phyloP scores from a whole-genome alignment of 2,113 vertebrate species.

The Phoxinus phoxinus region DNA sequence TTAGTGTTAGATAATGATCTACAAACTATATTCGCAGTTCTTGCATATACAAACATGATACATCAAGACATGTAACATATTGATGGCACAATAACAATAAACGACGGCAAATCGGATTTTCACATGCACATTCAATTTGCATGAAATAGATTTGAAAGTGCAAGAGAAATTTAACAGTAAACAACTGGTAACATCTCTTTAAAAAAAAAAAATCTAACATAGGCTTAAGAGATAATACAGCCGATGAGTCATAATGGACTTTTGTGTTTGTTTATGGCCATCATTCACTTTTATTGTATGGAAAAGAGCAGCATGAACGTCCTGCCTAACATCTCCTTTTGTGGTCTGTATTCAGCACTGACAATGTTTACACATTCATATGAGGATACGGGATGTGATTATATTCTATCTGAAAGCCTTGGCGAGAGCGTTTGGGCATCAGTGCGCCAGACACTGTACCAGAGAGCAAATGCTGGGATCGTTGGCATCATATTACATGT shows the following conservation, averaged over 20 bases:
- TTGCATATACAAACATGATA: neutral
- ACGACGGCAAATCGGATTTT: neutral
- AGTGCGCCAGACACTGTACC: neutral
- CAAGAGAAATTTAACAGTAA: neutral
- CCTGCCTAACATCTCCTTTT: neutral
- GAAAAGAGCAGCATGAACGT: conserved; percentile 7
- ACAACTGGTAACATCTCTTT: neutral
- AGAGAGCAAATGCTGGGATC: conserved; percentile 3
- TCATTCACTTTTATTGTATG: neutral
- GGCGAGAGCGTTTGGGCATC: neutral
- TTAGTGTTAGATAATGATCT: neutral
- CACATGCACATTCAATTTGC: neutral
- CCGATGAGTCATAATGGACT: neutral
- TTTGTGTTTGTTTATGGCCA: neutral
- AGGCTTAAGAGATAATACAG: neutral
- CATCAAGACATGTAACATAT: neutral
- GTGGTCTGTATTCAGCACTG: neutral
- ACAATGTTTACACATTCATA: conserved; percentile 18
- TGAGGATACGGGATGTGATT: neutral
- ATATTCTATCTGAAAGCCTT: neutral
- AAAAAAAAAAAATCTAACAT: neutral
- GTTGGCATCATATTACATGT: neutral
- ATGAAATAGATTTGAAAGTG: neutral
- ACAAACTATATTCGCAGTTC: neutral
- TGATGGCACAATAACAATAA: neutral